Base-by-base conservation (phyloP, 2,113 vertebrate genomes). In the Bubo scandiacus region DNA sequence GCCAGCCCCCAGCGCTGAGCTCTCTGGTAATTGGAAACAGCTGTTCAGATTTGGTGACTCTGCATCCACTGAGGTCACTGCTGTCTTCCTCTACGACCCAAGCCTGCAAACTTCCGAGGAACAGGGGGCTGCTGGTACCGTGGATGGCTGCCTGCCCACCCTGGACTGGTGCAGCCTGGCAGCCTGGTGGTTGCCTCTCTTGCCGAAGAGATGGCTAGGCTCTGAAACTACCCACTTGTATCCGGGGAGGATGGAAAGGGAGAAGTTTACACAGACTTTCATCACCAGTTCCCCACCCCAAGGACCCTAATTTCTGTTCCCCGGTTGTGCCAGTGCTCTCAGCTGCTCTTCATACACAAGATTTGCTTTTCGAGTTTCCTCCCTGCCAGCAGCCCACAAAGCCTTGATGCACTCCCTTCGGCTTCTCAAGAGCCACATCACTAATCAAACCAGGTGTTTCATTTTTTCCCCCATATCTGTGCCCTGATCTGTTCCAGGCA, bases 21-120 rank as follows among this genome's bases (percentile, higher is more conserved):
- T 77, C 80, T 84, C 90, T 45, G 83, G 88, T 96, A 97, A 97
- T 96, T 96, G 93, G 94, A 97, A 97, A 94, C 97, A 97, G 97
- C 97, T 97, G 97, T 74, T 95, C 51, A 12, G 86, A 90, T 91
- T 83, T 93, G 86, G 95, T 95, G 96, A 97, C 95, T 96, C 81
- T 57, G 86, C 92, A 93, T 87, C 86, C 91, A 75, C 88, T 52
- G 97, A 95, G 96, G 95, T 96, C 96, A 91, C 86, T 36, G 66
- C 66, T 71, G 71, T 47, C 92, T 92, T 65, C 61, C 81, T 63
- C 47, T 51, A 4, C 7, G 38, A 74, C 71, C 89, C 54, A 6
- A 25, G 74, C 70, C 74, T 57, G 57, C 52, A 49, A 27, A 38
- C 55, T 52, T 51, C 83, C 4, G 9, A n/a, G 74, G 55, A 57